These are phyloP conservation scores for Xanthia icteritia DNA, from an alignment of 2,888 invertebrate species.

Conservation along the genomic window DNA sequence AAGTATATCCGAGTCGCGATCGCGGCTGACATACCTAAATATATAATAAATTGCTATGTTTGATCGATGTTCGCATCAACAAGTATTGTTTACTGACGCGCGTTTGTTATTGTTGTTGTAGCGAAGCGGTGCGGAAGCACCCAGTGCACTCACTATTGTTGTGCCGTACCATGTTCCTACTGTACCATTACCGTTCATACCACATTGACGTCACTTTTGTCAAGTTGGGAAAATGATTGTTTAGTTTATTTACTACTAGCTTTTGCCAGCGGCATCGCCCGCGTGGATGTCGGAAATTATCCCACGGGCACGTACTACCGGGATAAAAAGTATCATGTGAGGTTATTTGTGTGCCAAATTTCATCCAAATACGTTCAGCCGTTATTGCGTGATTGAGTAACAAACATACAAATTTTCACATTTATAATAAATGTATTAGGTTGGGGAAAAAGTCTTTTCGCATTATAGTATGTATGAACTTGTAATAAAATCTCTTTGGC, in stretches of 20 bases:
- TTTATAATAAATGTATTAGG: too few relatives aligned
- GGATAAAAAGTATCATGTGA: too few relatives aligned
- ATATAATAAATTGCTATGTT: background rate
- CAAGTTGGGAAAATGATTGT: background rate
- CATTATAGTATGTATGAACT: too few relatives aligned
- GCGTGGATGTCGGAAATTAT: too few relatives aligned
- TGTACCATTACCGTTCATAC: background rate
- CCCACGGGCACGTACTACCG: too few relatives aligned
- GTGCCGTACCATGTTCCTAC: background rate
- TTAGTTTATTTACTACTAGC: background rate
- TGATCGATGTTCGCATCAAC: background rate
- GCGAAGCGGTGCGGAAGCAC: background rate
- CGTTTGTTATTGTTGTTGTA: background rate
- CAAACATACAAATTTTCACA: too few relatives aligned
- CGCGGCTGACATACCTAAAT: background rate
- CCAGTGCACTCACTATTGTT: slow-evolving; percentile 15
- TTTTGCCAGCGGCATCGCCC: too few relatives aligned
- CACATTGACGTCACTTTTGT: background rate
- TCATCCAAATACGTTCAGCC: too few relatives aligned
- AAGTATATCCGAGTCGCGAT: background rate
- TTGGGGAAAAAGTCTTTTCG: too few relatives aligned
- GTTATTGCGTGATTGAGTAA: too few relatives aligned
- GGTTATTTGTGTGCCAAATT: too few relatives aligned
- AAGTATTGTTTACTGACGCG: background rate
- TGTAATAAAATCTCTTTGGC: too few relatives aligned